Evolutionary conservation across 2,113 vertebrate genomes (phyloP), one percentile per base, ranked within the genome.

Genomic region (Macquaria ambigua): DNA sequence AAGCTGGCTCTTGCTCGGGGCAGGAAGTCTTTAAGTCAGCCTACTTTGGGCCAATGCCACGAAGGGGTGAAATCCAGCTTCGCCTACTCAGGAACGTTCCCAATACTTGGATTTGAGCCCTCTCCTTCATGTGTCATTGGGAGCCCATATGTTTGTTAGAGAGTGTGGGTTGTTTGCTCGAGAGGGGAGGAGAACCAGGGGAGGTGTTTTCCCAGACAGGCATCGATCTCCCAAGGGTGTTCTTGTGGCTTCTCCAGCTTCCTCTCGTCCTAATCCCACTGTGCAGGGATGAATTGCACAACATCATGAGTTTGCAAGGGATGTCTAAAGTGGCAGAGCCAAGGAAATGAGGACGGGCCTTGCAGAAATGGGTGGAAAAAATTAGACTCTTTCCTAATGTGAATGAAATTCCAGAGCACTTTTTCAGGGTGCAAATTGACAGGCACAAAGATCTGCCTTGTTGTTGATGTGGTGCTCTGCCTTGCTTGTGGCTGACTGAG

Each of bases 81-180:
- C 62, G 81, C 90, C 90, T 90, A 83, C 81, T 92, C 75, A 63
- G 78, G 76, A 84, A 85, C 74, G 64, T 87, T 91, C 82, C 80
- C 80, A 63, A 83, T 78, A 77, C 79, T 87, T 93, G 87, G 90
- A 93, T 48, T 41, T 77, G 84, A 79, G 91, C 89, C 90, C 74
- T 93, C 87, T 93, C 87, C 88, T 93, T 91, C 88, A 87, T 92
- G 91, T 93, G 91, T 93, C 90, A 90, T 84, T 93, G 93, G 59
- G 91, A 92, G 88, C 79, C 90, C 92, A 89, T 92, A 90, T 92
- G 93, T 83, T 92, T 87, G 92, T 90, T 94, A 87, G 74, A 85
- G 80, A 87, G 89, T 79, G 90, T 78, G 85, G 84, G 82, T 75
- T 90, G 83, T 87, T 84, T 85, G 83, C 84, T 79, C 4, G 78